A percentile compares a stretch with the other conserved stretches of the same genome.
phyloP scores from a whole-genome alignment of 1,140 invertebrate species.

The Drosophila santomea region DNA sequence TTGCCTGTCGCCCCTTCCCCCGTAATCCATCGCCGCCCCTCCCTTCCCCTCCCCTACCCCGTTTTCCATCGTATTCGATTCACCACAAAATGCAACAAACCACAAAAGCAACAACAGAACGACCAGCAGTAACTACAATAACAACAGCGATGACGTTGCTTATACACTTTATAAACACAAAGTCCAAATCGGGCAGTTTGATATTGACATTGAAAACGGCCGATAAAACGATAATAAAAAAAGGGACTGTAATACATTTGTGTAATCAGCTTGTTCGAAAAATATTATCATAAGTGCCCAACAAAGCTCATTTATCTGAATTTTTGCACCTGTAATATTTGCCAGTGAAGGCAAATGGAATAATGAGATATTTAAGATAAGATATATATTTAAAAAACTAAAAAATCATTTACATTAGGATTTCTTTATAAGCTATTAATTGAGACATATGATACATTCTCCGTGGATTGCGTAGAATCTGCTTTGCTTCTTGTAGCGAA shows the following conservation, averaged over 20 bases:
- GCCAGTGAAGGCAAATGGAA: too few relatives aligned
- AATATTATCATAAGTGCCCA: too few relatives aligned
- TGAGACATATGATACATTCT: neutral
- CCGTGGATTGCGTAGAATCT: too few relatives aligned
- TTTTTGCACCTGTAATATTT: too few relatives aligned
- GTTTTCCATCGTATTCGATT: constrained; percentile 34
- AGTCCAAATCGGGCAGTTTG: constrained; percentile 10
- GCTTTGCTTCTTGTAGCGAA: neutral
- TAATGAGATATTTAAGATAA: too few relatives aligned
- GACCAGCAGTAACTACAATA: constrained; percentile 11
- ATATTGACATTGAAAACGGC: constrained; percentile 39
- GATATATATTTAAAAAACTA: neutral
- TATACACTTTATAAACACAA: constrained; percentile 34
- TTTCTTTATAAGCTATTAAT: neutral
- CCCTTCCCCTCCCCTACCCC: too few relatives aligned
- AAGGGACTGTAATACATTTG: neutral
- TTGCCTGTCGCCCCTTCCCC: neutral
- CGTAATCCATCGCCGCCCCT: neutral
- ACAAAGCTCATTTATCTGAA: too few relatives aligned
- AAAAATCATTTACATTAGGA: neutral
- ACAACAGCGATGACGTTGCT: constrained; percentile 27
- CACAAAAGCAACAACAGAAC: constrained; percentile 7
- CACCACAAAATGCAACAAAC: constrained; percentile 54
- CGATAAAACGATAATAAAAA: neutral
- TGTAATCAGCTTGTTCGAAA: too few relatives aligned